phyloP scores from a whole-genome alignment of 2,797 vertebrate genomes.

The Lates japonicus region DNA sequence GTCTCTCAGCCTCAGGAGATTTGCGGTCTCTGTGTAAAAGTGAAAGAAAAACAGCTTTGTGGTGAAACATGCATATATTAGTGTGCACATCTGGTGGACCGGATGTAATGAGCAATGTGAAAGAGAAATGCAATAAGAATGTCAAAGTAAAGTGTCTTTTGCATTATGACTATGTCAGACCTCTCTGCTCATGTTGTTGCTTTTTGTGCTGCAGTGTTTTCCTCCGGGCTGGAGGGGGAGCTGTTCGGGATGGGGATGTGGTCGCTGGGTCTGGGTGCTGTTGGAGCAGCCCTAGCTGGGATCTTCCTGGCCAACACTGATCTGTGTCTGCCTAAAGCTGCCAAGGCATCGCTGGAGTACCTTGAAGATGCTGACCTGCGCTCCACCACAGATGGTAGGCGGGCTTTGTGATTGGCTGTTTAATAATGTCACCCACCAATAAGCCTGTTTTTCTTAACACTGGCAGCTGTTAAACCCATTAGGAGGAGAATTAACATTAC shows the following conservation, averaged over 20 bases:
- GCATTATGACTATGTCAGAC: background rate
- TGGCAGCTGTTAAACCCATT: constrained; percentile 7
- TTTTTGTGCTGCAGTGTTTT: constrained; percentile 67
- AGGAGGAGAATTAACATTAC: constrained; percentile 32
- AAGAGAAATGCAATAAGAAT: background rate
- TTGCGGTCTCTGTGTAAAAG: background rate
- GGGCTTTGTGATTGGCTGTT: constrained; percentile 11
- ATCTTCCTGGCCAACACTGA: constrained; percentile 95
- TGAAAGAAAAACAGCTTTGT: background rate
- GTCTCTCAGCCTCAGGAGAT: background rate
- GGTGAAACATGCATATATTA: background rate
- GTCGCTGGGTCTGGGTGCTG: constrained; percentile 92
- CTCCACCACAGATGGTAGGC: constrained; percentile 87
- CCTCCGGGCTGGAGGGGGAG: constrained; percentile 80
- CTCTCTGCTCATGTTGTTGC: constrained; percentile 8
- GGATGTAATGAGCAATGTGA: background rate
- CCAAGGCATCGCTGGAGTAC: constrained; percentile 86
- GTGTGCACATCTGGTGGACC: background rate
- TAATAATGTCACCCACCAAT: background rate
- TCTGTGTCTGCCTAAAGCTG: constrained; percentile 89
- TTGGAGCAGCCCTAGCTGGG: constrained; percentile 92
- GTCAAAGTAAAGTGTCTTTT: background rate
- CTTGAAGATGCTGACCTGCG: constrained; percentile 90
- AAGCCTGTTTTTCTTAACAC: background rate
- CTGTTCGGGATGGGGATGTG: constrained; percentile 90